Evolutionary conservation across 2,888 invertebrate species (phyloP).

Genomic region (Luffia ferchaultella): DNA sequence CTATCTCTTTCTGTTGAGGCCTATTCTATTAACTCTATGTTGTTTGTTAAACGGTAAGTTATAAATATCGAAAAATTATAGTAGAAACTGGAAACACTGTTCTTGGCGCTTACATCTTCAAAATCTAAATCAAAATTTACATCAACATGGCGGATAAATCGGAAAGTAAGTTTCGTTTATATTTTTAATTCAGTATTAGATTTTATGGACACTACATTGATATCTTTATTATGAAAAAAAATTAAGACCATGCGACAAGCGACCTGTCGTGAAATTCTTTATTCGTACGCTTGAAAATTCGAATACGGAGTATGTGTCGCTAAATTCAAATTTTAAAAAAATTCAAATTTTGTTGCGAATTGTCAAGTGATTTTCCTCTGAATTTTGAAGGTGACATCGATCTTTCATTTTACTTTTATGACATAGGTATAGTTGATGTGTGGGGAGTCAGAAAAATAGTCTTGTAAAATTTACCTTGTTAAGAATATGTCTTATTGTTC

Average conservation of each 20-base stretch:
- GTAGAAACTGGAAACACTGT: neutral
- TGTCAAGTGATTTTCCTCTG: conserved; percentile 25
- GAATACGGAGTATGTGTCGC: conserved; percentile 27
- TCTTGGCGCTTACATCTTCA: conserved; percentile 52
- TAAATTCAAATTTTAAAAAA: conserved; percentile 64
- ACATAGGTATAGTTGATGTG: neutral
- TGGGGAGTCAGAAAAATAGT: neutral
- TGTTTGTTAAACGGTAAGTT: no score
- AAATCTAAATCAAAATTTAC: conserved; percentile 48
- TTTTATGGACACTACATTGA: no score
- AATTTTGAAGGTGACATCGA: neutral
- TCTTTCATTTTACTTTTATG: neutral
- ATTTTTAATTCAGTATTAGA: conserved; percentile 22
- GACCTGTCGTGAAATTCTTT: no score
- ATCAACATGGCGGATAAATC: conserved; percentile 84
- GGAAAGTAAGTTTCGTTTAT: conserved; percentile 75
- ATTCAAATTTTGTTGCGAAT: conserved; percentile 52
- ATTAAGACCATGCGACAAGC: no score
- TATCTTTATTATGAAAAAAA: neutral
- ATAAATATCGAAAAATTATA: neutral
- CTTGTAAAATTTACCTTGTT: conserved; percentile 1
- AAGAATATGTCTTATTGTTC: conserved; percentile 20
- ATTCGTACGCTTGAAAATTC: conserved; percentile 15
- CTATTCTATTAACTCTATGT: no score
- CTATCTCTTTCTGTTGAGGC: no score